Conservation (phyloP, 2,797 vertebrate species). For the Melanotaenia maccullochi region DNA sequence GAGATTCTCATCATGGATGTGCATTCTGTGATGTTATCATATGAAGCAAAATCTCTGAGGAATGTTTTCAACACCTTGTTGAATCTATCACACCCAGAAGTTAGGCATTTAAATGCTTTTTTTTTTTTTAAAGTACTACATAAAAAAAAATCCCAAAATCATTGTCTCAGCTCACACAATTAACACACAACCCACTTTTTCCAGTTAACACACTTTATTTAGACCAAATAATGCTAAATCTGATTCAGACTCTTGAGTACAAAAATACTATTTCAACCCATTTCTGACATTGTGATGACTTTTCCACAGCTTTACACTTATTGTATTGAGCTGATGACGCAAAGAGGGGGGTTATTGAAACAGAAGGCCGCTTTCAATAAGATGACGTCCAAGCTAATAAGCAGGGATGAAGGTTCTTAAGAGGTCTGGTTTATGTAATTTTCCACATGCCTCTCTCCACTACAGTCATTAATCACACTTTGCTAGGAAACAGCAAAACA, state of each 20-base stretch:
- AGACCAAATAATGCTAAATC: not conserved
- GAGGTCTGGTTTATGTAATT: not conserved
- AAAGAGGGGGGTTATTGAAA: not conserved
- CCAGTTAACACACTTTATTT: slow-evolving; percentile 49
- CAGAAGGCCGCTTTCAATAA: slow-evolving; percentile 24
- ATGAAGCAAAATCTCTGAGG: too few species aligned
- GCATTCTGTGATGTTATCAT: too few species aligned
- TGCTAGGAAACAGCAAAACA: not conserved
- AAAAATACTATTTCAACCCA: slow-evolving; percentile 32
- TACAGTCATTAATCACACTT: not conserved
- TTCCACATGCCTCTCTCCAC: not conserved
- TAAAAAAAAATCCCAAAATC: too few species aligned
- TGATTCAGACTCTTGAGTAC: slow-evolving; percentile 23
- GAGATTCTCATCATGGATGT: too few species aligned
- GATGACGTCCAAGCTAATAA: not conserved
- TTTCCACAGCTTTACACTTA: not conserved
- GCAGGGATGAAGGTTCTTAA: not conserved
- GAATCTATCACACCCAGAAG: too few species aligned
- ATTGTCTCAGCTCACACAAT: not conserved
- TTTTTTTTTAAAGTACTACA: too few species aligned
- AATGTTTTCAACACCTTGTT: too few species aligned
- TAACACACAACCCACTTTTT: slow-evolving; percentile 1
- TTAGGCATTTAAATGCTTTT: too few species aligned
- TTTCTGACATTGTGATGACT: not conserved
- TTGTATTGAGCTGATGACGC: not conserved